Conservation (phyloP, 2,888 invertebrate genomes). For the Eilema griseolum region DNA sequence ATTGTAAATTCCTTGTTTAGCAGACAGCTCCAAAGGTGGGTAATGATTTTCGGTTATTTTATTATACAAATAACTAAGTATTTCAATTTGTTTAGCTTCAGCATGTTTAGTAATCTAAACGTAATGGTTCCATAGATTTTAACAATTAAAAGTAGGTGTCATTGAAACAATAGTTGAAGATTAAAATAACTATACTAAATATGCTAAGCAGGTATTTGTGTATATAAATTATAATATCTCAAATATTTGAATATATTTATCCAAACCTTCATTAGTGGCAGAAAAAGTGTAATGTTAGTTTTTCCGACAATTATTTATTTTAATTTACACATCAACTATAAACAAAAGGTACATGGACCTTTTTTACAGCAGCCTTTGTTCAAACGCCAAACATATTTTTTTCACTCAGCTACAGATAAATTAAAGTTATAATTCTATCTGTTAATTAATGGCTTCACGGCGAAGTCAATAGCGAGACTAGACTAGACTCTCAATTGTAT, state of each 20-base stretch:
- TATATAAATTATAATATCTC: not conserved
- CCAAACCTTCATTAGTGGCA: not conserved
- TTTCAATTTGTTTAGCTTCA: too few species aligned
- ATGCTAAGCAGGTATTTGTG: too few species aligned
- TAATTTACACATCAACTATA: not conserved
- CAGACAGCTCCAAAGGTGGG: too few species aligned
- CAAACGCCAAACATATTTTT: not conserved
- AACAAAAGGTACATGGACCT: not conserved
- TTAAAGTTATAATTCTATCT: conserved; percentile 12
- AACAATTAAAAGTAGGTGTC: too few species aligned
- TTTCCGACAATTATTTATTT: not conserved
- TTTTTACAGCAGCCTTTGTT: not conserved
- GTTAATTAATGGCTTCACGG: conserved; percentile 3
- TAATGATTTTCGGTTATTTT: too few species aligned
- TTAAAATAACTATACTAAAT: too few species aligned
- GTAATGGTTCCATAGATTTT: too few species aligned
- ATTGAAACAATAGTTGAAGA: too few species aligned
- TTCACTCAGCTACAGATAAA: not conserved
- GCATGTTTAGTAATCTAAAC: too few species aligned
- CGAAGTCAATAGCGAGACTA: conserved; percentile 20
- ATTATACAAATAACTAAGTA: too few species aligned
- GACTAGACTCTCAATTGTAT: conserved; percentile 7
- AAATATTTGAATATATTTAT: not conserved
- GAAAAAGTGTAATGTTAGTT: not conserved
- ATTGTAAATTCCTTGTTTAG: too few species aligned